phyloP scores from a whole-genome alignment of 2,113 vertebrate genomes.

The Naja naja region DNA sequence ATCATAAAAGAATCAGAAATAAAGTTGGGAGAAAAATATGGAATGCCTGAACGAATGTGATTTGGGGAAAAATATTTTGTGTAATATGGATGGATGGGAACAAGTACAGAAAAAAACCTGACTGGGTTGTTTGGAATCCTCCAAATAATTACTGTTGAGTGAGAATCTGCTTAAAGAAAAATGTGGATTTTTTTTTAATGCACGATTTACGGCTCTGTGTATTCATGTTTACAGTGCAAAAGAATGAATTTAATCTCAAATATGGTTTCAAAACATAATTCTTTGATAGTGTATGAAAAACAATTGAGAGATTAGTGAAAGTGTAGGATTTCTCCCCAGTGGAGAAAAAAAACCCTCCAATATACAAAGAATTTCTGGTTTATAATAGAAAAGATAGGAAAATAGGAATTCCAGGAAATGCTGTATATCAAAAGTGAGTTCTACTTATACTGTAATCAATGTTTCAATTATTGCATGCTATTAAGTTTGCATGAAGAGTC shows the following conservation, averaged over 20 bases:
- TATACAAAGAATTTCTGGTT: neutral
- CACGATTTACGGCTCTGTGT: neutral
- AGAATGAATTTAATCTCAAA: neutral
- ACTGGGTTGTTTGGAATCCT: neutral
- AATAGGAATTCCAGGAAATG: neutral
- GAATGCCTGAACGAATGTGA: neutral
- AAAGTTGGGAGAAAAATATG: neutral
- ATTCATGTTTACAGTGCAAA: neutral
- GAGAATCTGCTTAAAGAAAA: neutral
- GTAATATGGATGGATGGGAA: neutral
- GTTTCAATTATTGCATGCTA: neutral
- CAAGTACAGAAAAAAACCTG: neutral
- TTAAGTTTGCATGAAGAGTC: no score
- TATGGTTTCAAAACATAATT: neutral
- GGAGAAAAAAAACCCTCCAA: neutral
- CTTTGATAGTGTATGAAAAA: neutral
- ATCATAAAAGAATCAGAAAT: neutral
- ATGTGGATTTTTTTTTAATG: neutral
- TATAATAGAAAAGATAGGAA: neutral
- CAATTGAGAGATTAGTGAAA: neutral
- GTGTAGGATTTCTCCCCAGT: neutral
- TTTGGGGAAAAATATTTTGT: neutral
- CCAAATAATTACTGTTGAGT: neutral
- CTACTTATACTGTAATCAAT: neutral
- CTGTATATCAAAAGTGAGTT: neutral